Evolutionary conservation across 2,113 vertebrate genomes (phyloP), one percentile per base, ranked within the genome.

Genomic region (Lonchura striata): DNA sequence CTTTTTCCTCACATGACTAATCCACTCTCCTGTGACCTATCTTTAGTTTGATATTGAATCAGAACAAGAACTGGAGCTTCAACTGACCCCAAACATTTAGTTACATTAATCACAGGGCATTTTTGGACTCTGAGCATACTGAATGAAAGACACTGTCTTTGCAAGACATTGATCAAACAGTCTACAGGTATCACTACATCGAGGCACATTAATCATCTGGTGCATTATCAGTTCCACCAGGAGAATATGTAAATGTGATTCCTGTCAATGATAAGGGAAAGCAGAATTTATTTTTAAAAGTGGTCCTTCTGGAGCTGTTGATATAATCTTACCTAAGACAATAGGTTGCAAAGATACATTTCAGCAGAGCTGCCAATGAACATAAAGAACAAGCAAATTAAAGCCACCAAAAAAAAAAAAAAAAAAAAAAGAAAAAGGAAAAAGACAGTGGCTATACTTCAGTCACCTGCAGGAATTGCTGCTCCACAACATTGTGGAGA

Each of bases 221-320:
- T 96, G 97, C 96, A 97, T 99, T 99, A 99, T 99, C 98, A 98
- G 83, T 83, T 97, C 97, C 96, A 98, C 96, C 97, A 98, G 98
- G 98, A 98, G 99, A 99, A 99, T 99, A 99, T 99, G 98, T 99
- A 99, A 99, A 99, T 99, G 98, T 98, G 99, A 99, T 99, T 98
- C 98, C 98, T 98, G 98, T 98, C 98, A 98, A 92, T 97, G 99
- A 99, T 99, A 99, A 99, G 98, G 94, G 92, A 84, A 97, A 98
- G 97, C 97, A 98, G 98, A 98, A 99, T 99, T 99, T 99, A 99
- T 98, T 98, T 97, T 97, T 96, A 97, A 98, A 98, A 98, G 97
- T 98, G 98, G 98, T 98, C 98, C 98, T 98, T 99, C 98, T 99
- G 98, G 95, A 97, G 93, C 88, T 80, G 86, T 96, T 98, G 98